Evolutionary conservation across 1,140 invertebrate genomes (phyloP), one percentile per base, ranked within the genome.

Genomic region (Drosophila pseudoobscura): DNA sequence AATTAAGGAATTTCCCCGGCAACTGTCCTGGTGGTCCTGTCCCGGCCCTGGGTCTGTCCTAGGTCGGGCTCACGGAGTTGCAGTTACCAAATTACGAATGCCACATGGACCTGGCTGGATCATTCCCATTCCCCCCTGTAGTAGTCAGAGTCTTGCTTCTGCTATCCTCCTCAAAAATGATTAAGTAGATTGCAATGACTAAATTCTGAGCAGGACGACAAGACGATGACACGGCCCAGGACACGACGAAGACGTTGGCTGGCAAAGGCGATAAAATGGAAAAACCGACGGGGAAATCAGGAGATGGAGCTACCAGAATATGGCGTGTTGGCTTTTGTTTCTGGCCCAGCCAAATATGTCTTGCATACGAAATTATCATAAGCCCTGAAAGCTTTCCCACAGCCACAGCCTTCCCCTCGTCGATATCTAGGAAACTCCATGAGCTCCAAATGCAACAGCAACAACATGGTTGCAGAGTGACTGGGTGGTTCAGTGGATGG

Each of bases 181-280:
- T 85, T 85, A 85, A 85, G 82, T 85, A 85, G 82, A 85, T 85
- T 85, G 82, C 82, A 85, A 87, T 87, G 82, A 87, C 82, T 85
- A 78, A 66, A 87, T 85, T 85, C 76, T 74, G 78, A 70, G 43
- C 78, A 80, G 80, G 76, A 85, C 74, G 63, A 64, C 75, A 77
- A 43, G 62, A 70, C 65, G 80, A 66, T 84, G 80, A 83, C 80
- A 75, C 52, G 66, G 39, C 55, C 24, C 29, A 52, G 50, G n/a
- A 60, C 26, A 39, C 35, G 6, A 0, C 20, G 20, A 44, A 46
- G n/a, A 51, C 41, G 29, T 57, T 74, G 45, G 29, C 5, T 26
- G 24, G 31, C 35, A 39, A 39, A 69, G 66, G 66, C 66, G 64
- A 69, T 70, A 35, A 49, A 69, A 54, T 43, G 43, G 46, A 54